Base-by-base conservation (phyloP, 2,113 vertebrate species). In the Helogale parvula region DNA sequence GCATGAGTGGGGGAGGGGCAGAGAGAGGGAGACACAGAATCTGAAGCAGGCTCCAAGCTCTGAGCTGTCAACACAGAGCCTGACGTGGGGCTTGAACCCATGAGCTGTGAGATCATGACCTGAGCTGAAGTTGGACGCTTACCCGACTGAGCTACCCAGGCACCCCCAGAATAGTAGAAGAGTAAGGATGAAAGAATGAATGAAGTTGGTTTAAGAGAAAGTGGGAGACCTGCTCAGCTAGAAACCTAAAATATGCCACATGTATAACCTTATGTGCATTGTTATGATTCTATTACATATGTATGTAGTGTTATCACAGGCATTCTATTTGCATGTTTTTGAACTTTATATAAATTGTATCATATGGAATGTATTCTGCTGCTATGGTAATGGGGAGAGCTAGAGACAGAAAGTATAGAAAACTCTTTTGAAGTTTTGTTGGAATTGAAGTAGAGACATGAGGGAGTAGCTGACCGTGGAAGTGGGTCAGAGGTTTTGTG, bases 381-480 rank as follows among this genome's bases (percentile, higher is more conserved):
- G 41, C 12, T 79, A 5, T 10, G 33, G 69, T 80, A 47, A 54
- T 19, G 16, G 45, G n/a, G 47, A 72, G 80, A 96, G 68, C 33
- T 83, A 38, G 71, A 84, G 45, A 60, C 41, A 69, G 47, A 60
- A 57, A 92, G n/a, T 29, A 33, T 5, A 76, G 29, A 72, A 94
- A 87, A 91, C 14, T 38, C 57, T 54, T 66, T 76, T 45, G 52
- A 79, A 93, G 31, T 68, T 96, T 91, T 88, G 45, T 83, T 94
- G 38, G 52, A 89, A 82, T 94, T 35, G 35, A 66, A 79, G 66
- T 19, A 95, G 72, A 97, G 84, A 96, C 82, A 90, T 72, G 80
- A 80, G 74, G 72, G 31, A 60, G 50, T 76, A 66, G 29, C 45
- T 76, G 50, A 88, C 29, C 19, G 23, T 85, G 17, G 27, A 94